Evolutionary conservation across 2,797 vertebrate genomes (phyloP).

Genomic region (Falco peregrinus): DNA sequence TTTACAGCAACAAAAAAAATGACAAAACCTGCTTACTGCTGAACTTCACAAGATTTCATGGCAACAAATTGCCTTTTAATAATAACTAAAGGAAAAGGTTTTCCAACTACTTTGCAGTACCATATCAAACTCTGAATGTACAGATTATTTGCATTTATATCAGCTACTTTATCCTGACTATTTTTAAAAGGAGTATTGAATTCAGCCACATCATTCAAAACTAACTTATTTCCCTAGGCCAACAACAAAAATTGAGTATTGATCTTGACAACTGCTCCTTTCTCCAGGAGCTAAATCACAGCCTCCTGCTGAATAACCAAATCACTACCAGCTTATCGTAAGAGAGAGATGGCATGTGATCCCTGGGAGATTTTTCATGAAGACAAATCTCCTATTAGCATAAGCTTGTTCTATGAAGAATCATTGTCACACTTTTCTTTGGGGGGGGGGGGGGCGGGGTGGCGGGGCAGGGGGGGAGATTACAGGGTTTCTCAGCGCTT

Average conservation of each 20-base stretch:
- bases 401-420: background rate
- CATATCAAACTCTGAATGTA: background rate
- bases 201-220: background rate
- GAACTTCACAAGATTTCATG: background rate
- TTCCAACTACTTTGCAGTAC: background rate
- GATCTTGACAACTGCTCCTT: background rate
- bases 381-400: background rate
- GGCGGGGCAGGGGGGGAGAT: rapidly evolving
- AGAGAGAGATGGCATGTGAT: background rate
- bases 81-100: background rate
- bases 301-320: background rate
- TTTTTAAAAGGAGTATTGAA: background rate
- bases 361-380: rapidly evolving
- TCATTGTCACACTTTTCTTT: background rate
- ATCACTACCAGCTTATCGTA: background rate
- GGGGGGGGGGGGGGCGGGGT: no score
- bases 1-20: background rate
- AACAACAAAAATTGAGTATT: conserved; percentile 28
- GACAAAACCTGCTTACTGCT: background rate
- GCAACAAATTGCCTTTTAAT: background rate
- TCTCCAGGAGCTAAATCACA: background rate
- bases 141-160: background rate
- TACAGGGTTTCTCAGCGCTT: background rate
- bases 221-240: conserved; percentile 19
- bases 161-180: background rate